These are phyloP conservation scores for Cephus pygmeus DNA, from an alignment of 2,888 invertebrate genomes.

Conservation along the genomic window DNA sequence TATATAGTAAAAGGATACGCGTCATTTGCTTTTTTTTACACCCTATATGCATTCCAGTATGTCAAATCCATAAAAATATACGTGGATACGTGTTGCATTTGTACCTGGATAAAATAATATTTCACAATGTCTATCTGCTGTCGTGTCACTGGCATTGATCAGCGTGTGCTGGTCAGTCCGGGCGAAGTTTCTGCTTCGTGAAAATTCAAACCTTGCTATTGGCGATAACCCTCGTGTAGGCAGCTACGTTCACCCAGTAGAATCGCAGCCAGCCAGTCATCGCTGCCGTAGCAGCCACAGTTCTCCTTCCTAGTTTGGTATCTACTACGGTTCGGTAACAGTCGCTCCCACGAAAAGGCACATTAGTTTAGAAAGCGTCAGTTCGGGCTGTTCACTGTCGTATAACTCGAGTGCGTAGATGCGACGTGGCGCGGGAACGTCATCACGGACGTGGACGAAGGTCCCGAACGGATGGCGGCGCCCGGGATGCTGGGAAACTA, in stretches of 20 bases:
- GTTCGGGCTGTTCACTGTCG: conserved; percentile 34
- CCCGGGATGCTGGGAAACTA: conserved; percentile 14
- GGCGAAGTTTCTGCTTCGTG: too few relatives aligned
- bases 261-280: background rate
- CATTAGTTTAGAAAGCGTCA: conserved; percentile 37
- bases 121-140: conserved; percentile 14
- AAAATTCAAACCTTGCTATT: too few relatives aligned
- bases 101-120: conserved; percentile 21
- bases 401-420: conserved; percentile 45
- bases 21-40: conserved; percentile 15
- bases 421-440: conserved; percentile 34
- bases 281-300: too few relatives aligned
- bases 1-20: conserved; percentile 12
- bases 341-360: conserved; percentile 14
- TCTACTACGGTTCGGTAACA: background rate
- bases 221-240: background rate
- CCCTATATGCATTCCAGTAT: background rate
- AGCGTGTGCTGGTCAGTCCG: background rate
- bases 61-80: background rate
- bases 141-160: conserved; percentile 11
- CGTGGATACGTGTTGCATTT: conserved; percentile 3
- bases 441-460: conserved; percentile 12
- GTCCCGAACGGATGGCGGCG: conserved; percentile 12
- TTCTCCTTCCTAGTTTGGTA: background rate
- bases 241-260: background rate